Evolutionary conservation across 2,888 invertebrate genomes (phyloP).

Genomic region (Trissolcus brochymenae): DNA sequence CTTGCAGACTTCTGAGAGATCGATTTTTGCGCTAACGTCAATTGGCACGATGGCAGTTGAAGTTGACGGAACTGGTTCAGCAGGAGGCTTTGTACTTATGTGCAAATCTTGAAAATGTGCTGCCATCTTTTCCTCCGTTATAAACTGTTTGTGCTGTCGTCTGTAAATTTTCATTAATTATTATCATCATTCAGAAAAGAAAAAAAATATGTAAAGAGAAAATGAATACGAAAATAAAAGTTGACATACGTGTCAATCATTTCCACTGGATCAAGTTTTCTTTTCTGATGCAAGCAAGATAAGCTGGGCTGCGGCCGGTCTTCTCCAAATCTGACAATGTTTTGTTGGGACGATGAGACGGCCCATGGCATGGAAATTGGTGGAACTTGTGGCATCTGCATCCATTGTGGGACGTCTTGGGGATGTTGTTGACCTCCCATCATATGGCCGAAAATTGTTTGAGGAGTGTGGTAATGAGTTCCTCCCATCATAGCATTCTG

Average conservation of each 20-base stretch:
- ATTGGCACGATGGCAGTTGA: constrained; percentile 55
- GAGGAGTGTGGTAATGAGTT: constrained; percentile 70
- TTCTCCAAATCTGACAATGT: constrained; percentile 70
- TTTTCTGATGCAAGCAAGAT: constrained; percentile 65
- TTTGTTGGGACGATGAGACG: constrained; percentile 65
- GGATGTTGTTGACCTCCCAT: constrained; percentile 66
- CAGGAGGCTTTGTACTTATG: constrained; percentile 77
- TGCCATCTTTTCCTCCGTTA: constrained; percentile 90
- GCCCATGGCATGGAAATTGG: constrained; percentile 73
- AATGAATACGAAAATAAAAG: not conserved
- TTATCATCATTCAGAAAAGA: not conserved
- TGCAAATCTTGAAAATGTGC: constrained; percentile 87
- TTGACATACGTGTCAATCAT: constrained; percentile 63
- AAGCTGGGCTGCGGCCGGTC: constrained; percentile 58
- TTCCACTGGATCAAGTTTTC: constrained; percentile 68
- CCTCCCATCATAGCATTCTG: constrained; percentile 71
- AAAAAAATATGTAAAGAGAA: no score
- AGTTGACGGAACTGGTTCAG: constrained; percentile 61
- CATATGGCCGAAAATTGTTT: constrained; percentile 73
- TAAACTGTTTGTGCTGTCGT: constrained; percentile 81
- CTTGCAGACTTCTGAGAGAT: constrained; percentile 51
- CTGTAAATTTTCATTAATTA: constrained; percentile 56
- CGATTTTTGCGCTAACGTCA: constrained; percentile 3
- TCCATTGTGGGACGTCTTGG: constrained; percentile 65
- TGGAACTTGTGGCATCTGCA: constrained; percentile 65